Evolutionary conservation across 2,888 invertebrate genomes (phyloP).

Genomic region (Zele albiditarsus): DNA sequence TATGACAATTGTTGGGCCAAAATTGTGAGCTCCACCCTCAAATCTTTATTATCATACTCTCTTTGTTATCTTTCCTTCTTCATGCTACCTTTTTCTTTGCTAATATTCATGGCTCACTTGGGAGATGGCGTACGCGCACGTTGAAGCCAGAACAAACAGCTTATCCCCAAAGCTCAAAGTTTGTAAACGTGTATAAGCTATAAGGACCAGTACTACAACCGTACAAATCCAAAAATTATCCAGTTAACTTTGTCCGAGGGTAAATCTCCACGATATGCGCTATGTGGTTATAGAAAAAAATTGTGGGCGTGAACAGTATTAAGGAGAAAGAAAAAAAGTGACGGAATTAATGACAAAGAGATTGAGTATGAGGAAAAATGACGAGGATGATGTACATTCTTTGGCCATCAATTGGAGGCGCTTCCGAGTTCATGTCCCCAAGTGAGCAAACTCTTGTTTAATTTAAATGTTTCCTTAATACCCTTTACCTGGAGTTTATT

Average conservation of each 20-base stretch:
- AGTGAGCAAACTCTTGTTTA: slow-evolving; percentile 47
- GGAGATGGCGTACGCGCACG: slow-evolving; percentile 35
- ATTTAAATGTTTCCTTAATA: slow-evolving; percentile 52
- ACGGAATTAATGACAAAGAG: neutral
- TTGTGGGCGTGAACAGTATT: slow-evolving; percentile 49
- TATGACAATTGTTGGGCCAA: slow-evolving; percentile 61
- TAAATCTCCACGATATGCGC: slow-evolving; percentile 33
- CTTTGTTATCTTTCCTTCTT: neutral
- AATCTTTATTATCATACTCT: slow-evolving; percentile 14
- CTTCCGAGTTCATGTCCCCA: slow-evolving; percentile 26
- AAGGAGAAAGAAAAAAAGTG: slow-evolving; percentile 40
- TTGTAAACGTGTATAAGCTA: slow-evolving; percentile 62
- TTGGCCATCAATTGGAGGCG: slow-evolving; percentile 18
- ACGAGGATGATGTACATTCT: slow-evolving; percentile 12
- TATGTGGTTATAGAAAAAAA: neutral
- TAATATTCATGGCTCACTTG: slow-evolving; percentile 4
- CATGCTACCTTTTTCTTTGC: neutral
- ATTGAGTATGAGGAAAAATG: neutral
- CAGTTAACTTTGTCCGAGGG: slow-evolving; percentile 63
- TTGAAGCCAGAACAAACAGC: slow-evolving; percentile 46
- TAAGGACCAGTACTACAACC: slow-evolving; percentile 52
- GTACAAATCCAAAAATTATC: slow-evolving; percentile 65
- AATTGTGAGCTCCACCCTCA: slow-evolving; percentile 5
- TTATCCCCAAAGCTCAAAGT: slow-evolving; percentile 62
- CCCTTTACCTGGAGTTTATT: slow-evolving; percentile 49